These are phyloP conservation scores for Anhinga rufa DNA, from an alignment of 2,113 vertebrate species.

Conservation along the genomic window DNA sequence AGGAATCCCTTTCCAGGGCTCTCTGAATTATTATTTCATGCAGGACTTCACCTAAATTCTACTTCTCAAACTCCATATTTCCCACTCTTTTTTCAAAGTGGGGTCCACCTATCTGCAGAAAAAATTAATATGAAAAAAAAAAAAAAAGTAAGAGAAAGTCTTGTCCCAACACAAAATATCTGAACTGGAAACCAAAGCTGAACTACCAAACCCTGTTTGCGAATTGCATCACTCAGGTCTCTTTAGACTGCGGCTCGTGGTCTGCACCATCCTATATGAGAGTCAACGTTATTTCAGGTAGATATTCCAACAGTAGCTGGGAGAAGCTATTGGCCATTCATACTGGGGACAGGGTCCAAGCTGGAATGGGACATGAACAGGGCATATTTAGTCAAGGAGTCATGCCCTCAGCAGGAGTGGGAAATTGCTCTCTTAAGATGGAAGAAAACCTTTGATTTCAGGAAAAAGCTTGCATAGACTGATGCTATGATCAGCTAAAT, in stretches of 20 bases:
- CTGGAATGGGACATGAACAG: background rate
- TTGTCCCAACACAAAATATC: background rate
- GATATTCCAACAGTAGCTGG: too few species aligned
- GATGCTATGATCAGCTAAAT: background rate
- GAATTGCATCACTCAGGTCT: background rate
- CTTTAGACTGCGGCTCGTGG: background rate
- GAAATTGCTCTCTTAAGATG: background rate
- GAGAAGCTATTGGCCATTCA: background rate
- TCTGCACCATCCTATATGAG: too few species aligned
- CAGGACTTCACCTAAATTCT: background rate
- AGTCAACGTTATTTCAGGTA: background rate
- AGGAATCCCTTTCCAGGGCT: background rate
- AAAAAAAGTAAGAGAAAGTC: background rate
- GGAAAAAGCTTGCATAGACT: background rate
- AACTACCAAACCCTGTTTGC: background rate
- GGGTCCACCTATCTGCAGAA: background rate
- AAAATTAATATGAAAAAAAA: background rate
- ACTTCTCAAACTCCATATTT: background rate
- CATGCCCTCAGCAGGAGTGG: background rate
- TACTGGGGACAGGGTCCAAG: background rate
- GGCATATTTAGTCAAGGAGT: background rate
- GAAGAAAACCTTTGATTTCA: background rate
- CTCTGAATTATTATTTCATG: background rate
- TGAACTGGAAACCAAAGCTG: background rate
- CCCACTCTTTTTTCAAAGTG: background rate